Evolutionary conservation across 2,888 invertebrate genomes (phyloP).

Genomic region (Xylota segnis): DNA sequence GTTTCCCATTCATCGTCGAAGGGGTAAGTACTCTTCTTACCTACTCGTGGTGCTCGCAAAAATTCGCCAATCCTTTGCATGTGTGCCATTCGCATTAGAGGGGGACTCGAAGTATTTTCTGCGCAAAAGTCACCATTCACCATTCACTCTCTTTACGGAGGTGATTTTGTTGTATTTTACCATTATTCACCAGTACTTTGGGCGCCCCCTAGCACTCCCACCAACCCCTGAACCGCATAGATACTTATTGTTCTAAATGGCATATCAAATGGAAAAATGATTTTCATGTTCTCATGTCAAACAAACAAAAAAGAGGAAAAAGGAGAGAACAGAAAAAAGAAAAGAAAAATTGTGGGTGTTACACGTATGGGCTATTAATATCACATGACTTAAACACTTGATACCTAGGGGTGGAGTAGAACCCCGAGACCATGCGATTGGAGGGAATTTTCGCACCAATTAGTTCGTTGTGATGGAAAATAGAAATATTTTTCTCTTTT

Average conservation of each 20-base stretch:
- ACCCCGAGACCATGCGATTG: conserved; percentile 67
- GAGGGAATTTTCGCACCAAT: conserved; percentile 76
- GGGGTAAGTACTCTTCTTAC: conserved; percentile 37
- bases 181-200: conserved; percentile 29
- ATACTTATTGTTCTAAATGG: conserved; percentile 58
- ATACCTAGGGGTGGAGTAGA: conserved; percentile 74
- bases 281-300: conserved; percentile 68
- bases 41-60: background rate
- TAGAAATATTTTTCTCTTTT: conserved; percentile 26
- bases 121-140: conserved; percentile 68
- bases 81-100: conserved; percentile 26
- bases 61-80: background rate
- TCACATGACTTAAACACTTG: conserved; percentile 76
- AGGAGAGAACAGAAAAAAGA: conserved; percentile 25
- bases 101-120: conserved; percentile 32
- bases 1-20: conserved; percentile 17
- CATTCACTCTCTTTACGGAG: conserved; percentile 37
- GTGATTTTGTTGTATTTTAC: conserved; percentile 38
- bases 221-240: conserved; percentile 2
- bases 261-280: conserved; percentile 72
- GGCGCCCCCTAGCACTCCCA: conserved; percentile 31
- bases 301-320: conserved; percentile 26
- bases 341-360: conserved; percentile 74
- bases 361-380: conserved; percentile 77
- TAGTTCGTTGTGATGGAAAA: conserved; percentile 69